These are phyloP conservation scores for Patella ulyssiponensis DNA, from an alignment of 2,888 invertebrate species.

Conservation along the genomic window DNA sequence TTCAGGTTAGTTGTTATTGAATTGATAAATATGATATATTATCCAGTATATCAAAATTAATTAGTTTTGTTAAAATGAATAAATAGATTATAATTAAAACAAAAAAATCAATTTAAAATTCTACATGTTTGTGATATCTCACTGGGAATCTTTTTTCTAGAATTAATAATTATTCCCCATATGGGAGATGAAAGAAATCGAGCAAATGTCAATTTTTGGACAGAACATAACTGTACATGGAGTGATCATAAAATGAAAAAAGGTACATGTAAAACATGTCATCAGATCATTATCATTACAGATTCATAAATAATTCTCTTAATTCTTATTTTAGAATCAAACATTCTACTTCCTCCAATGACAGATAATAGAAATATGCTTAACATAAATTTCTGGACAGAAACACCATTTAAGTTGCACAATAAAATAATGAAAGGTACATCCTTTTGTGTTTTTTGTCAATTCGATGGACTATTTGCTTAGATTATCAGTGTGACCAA, in stretches of 20 bases:
- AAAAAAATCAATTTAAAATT: too few relatives aligned
- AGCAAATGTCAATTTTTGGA: constrained; percentile 49
- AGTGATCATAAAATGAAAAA: constrained; percentile 18
- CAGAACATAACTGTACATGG: constrained; percentile 23
- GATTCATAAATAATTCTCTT: neutral
- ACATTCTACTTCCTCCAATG: constrained; percentile 31
- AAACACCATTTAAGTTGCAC: constrained; percentile 30
- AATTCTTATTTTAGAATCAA: neutral
- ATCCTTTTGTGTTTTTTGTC: neutral
- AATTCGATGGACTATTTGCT: too few relatives aligned
- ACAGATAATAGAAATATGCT: constrained; percentile 63
- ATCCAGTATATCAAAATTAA: too few relatives aligned
- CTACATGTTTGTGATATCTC: neutral
- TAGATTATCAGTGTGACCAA: too few relatives aligned
- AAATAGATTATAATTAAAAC: too few relatives aligned
- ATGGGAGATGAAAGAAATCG: constrained; percentile 49
- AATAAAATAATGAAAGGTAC: constrained; percentile 34
- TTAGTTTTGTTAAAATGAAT: too few relatives aligned
- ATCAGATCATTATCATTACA: too few relatives aligned
- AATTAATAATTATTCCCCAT: constrained; percentile 20
- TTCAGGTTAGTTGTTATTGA: constrained; percentile 23
- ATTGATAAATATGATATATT: too few relatives aligned
- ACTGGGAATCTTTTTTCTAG: constrained; percentile 13
- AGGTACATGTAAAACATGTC: constrained; percentile 13
- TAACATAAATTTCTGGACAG: constrained; percentile 64